Base-by-base conservation (phyloP, 2,888 invertebrate species). In the Parnassius smintheus region DNA sequence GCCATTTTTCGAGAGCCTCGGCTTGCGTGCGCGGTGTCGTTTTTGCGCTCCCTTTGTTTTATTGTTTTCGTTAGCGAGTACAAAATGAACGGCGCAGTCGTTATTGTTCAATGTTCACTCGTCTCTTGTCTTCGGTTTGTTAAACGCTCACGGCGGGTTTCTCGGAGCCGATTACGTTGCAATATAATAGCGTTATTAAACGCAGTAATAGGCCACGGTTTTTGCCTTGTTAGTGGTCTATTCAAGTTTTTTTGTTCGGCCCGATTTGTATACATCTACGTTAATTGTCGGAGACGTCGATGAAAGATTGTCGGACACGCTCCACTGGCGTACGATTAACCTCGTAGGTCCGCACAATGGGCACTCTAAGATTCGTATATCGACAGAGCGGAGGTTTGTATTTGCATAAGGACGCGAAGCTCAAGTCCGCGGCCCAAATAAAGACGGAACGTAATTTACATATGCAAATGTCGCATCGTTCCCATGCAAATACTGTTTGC, bases 391-490 rank as follows among this genome's bases (percentile, higher is more conserved):
- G 75, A 73, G 76, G 73, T 62, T 66, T 74, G 58, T 71, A 86
- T 88, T 88, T 81, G 77, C 88, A 86, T 85, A 84, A 86, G 81
- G 81, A 83, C 81, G 74, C 73, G 71, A 79, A 82, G 79, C 83
- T 83, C 82, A 82, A 83, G 82, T 85, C 83, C 83, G 80, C 83
- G 82, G 81, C 81, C 85, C 85, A 85, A 89, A 87, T 87, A 88
- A 88, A 88, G 87, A 83, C 83, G 82, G 82, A 85, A 83, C 83
- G 82, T 81, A 78, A 91, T 90, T 91, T 89, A 82, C 89, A 91
- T 91, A 91, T 90, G 90, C 86, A 88, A 91, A 91, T 91, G 82
- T 72, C 78, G 77, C 76, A 80, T 83, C 84, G 85, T 86, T 87
- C 83, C 83, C 84, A 88, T 89, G 88, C 88, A 87, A 89, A 90